Evolutionary conservation across 1,140 invertebrate genomes (phyloP).

Genomic region (Aphaenogaster rudis): DNA sequence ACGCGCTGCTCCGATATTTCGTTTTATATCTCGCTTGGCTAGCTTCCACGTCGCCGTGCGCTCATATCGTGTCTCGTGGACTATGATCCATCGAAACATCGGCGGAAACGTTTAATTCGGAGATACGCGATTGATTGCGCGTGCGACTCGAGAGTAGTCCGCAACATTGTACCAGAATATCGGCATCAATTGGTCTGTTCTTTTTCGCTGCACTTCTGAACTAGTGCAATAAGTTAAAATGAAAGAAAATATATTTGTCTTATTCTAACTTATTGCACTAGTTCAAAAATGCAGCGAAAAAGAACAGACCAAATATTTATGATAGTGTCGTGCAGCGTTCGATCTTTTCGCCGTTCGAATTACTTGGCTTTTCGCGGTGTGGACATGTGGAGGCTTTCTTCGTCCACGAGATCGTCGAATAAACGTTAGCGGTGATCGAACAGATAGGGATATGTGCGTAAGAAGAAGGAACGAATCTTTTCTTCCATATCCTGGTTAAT

Average conservation of each 20-base stretch:
- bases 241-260: too few relatives aligned
- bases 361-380: neutral
- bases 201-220: too few relatives aligned
- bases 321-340: neutral
- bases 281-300: too few relatives aligned
- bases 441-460: neutral
- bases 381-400: neutral
- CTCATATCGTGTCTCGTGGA: constrained; percentile 47
- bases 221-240: too few relatives aligned
- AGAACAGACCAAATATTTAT: neutral
- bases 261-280: too few relatives aligned
- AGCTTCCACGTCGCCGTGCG: constrained; percentile 30
- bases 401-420: neutral
- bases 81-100: neutral
- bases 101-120: constrained; percentile 26
- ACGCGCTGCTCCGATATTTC: constrained; percentile 20
- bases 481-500: neutral
- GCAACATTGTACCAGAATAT: constrained; percentile 21
- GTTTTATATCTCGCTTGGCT: constrained; percentile 35
- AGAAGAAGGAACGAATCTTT: neutral
- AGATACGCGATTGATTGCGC: constrained; percentile 46
- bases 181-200: neutral
- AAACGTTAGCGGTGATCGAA: neutral
- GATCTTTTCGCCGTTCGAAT: neutral
- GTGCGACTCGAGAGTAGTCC: neutral